A percentile compares a stretch with the other conserved stretches of the same genome.
Evolutionary conservation across 2,797 vertebrate genomes (phyloP).

Genomic region (Urophycis tenuis): DNA sequence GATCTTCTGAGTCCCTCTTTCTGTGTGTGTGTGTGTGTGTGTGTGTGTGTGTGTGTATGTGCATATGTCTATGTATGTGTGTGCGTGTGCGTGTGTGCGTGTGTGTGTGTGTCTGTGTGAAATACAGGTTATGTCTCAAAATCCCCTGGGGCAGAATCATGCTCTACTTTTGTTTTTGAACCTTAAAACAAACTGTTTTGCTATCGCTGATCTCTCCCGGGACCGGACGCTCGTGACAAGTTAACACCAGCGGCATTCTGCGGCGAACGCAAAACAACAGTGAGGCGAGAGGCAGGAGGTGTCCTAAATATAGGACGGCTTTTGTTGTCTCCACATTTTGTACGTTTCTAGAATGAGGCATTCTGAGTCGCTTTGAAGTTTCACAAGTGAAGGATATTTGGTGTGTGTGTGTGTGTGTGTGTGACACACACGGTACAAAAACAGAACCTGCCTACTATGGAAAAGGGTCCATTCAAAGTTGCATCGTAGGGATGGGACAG

Average conservation of each 20-base stretch:
- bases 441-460: background rate
- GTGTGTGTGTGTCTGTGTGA: conserved; percentile 8
- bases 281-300: conserved; percentile 27
- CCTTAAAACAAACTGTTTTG: conserved; percentile 8
- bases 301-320: conserved; percentile 40
- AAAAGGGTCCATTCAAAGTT: background rate
- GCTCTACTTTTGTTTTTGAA: conserved; percentile 10
- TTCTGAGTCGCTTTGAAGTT: conserved; percentile 39
- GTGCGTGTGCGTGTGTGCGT: conserved; percentile 6
- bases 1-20: background rate
- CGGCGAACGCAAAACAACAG: conserved; percentile 11
- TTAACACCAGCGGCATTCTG: conserved; percentile 29
- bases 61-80: conserved; percentile 1
- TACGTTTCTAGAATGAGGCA: conserved; percentile 26
- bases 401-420: background rate
- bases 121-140: conserved; percentile 21
- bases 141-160: conserved; percentile 9
- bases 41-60: conserved; percentile 5
- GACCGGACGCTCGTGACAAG: conserved; percentile 32
- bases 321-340: conserved; percentile 12
- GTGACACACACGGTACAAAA: background rate
- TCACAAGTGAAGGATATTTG: background rate
- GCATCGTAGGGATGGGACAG: background rate
- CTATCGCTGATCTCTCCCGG: conserved; percentile 16
- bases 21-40: conserved; percentile 3